Conservation (phyloP, 2,113 vertebrate genomes). For the Osmerus mordax region DNA sequence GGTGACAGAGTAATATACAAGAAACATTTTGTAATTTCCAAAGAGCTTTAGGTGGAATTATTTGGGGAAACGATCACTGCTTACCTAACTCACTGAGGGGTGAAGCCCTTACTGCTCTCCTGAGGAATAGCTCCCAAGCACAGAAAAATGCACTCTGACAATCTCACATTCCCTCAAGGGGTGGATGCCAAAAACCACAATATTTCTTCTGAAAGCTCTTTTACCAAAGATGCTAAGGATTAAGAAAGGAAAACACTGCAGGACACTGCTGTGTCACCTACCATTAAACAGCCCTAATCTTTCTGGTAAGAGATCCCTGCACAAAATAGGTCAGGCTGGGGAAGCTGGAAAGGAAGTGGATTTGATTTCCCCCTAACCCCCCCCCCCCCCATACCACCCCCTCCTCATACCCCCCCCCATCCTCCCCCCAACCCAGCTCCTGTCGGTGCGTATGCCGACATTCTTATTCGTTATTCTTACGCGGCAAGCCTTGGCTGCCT, state of each 20-base stretch:
- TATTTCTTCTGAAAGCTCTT: conserved; percentile 57
- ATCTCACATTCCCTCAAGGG: conserved; percentile 43
- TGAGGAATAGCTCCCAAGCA: conserved; percentile 40
- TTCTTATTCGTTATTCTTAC: too few species aligned
- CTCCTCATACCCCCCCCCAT: not conserved
- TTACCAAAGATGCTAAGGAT: conserved; percentile 43
- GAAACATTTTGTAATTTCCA: conserved; percentile 65
- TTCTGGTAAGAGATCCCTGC: conserved; percentile 57
- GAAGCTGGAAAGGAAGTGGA: conserved; percentile 11
- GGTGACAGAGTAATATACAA: conserved; percentile 65
- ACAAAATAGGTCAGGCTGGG: conserved; percentile 52
- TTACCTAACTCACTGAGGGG: conserved; percentile 39
- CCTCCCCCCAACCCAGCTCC: not conserved
- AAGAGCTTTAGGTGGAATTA: conserved; percentile 64
- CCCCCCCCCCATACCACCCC: not conserved
- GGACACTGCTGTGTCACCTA: conserved; percentile 55
- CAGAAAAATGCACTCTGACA: conserved; percentile 54
- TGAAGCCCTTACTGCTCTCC: conserved; percentile 34
- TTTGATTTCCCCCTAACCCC: not conserved
- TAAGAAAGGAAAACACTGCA: conserved; percentile 45
- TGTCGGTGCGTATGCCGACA: too few species aligned
- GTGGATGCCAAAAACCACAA: conserved; percentile 36
- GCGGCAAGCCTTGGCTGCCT: conserved; percentile 19
- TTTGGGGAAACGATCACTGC: conserved; percentile 45
- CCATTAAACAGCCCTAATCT: conserved; percentile 52